Conservation (phyloP, 2,113 vertebrate species). For the Narcine bancroftii region DNA sequence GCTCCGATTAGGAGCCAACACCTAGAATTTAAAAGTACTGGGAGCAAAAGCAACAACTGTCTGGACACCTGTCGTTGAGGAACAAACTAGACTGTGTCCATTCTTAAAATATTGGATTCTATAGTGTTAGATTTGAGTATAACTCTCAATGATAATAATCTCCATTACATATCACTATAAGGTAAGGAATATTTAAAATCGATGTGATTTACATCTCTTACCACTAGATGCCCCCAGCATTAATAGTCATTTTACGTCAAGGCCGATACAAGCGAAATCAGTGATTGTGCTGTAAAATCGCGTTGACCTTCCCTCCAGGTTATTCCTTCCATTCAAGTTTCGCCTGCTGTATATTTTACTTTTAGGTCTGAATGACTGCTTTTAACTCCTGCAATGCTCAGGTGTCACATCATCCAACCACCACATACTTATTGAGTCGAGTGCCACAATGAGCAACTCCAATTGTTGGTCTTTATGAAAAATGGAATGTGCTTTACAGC, state of each 20-base stretch:
- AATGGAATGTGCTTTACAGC: constrained; percentile 13
- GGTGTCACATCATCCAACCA: neutral
- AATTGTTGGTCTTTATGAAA: constrained; percentile 13
- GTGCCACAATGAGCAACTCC: constrained; percentile 16
- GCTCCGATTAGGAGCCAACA: neutral
- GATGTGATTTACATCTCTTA: neutral
- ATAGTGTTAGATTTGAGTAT: neutral
- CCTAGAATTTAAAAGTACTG: neutral
- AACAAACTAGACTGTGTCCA: neutral
- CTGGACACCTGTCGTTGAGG: neutral
- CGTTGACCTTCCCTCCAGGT: neutral
- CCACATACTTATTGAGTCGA: neutral
- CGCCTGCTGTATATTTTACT: neutral
- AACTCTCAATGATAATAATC: too few relatives aligned
- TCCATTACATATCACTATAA: neutral
- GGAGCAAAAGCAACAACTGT: neutral
- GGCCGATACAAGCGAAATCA: neutral
- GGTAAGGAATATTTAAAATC: neutral
- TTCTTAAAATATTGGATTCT: constrained; percentile 4
- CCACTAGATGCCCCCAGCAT: neutral
- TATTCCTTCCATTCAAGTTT: neutral
- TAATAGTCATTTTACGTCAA: neutral
- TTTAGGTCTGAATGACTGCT: neutral
- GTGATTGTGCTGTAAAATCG: neutral
- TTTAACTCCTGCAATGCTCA: neutral